Evolutionary conservation across 2,888 invertebrate species (phyloP).

Genomic region (Epirrhoe alternata): DNA sequence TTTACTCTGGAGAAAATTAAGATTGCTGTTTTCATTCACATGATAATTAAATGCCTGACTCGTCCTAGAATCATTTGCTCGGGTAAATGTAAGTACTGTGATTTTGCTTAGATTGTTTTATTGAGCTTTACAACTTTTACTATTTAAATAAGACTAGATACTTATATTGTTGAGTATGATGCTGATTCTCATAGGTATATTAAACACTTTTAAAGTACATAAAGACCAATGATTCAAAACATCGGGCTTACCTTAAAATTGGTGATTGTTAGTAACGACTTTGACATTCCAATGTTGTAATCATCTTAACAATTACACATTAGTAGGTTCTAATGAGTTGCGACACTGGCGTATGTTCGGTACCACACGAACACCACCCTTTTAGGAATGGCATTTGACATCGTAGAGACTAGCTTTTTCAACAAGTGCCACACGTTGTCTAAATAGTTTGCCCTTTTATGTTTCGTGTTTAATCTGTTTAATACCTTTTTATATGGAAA

Average conservation of each 20-base stretch:
- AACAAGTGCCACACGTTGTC: constrained; percentile 25
- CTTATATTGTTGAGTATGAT: not conserved
- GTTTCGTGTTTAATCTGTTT: constrained; percentile 22
- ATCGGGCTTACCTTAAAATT: constrained; percentile 4
- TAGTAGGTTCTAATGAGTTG: constrained; percentile 22
- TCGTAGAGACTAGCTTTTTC: constrained; percentile 23
- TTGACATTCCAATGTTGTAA: constrained; percentile 17
- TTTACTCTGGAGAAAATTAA: constrained; percentile 28
- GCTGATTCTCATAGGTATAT: not conserved
- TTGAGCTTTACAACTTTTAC: too few species aligned
- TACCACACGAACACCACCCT: constrained; percentile 16
- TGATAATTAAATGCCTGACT: constrained; percentile 15
- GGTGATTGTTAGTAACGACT: constrained; percentile 8
- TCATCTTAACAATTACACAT: constrained; percentile 19
- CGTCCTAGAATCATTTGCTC: not conserved
- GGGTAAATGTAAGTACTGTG: constrained; percentile 1
- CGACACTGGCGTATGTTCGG: constrained; percentile 8
- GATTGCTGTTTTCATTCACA: constrained; percentile 20
- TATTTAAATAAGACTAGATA: too few species aligned
- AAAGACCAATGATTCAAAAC: not conserved
- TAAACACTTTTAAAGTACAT: not conserved
- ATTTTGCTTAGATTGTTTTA: not conserved
- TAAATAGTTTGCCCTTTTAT: constrained; percentile 33
- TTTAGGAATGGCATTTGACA: constrained; percentile 32
- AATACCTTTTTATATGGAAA: constrained; percentile 36